These are phyloP conservation scores for Pelecanus crispus DNA, from an alignment of 2,113 vertebrate genomes.

Conservation along the genomic window DNA sequence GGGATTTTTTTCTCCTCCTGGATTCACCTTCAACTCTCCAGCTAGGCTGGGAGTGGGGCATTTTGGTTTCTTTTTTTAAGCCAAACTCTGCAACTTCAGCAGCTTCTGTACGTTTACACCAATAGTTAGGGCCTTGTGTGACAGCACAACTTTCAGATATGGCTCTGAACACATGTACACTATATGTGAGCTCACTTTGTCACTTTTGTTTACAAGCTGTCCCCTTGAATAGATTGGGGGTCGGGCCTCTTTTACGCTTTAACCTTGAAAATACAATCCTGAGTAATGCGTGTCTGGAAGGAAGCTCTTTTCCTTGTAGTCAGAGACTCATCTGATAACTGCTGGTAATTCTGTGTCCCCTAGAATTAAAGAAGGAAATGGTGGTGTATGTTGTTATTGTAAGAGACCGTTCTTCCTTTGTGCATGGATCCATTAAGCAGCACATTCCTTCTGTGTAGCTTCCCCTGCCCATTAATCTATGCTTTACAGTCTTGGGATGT, in stretches of 20 bases:
- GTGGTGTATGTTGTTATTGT: neutral
- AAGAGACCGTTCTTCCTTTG: neutral
- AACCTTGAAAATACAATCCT: neutral
- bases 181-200: neutral
- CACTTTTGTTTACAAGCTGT: neutral
- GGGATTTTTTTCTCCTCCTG: neutral
- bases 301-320: neutral
- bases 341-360: neutral
- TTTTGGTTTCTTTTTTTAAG: neutral
- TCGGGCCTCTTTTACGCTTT: neutral
- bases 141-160: neutral
- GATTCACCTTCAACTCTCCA: neutral
- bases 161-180: neutral
- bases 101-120: neutral
- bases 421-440: neutral
- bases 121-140: rapidly evolving
- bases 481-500: neutral
- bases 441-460: neutral
- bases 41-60: neutral
- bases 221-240: neutral
- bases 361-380: neutral
- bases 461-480: rapidly evolving
- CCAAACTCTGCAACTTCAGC: neutral
- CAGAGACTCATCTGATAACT: neutral
- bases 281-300: neutral